These are phyloP conservation scores for Drosophila hamatofila DNA, from an alignment of 2,888 invertebrate genomes.

Conservation along the genomic window DNA sequence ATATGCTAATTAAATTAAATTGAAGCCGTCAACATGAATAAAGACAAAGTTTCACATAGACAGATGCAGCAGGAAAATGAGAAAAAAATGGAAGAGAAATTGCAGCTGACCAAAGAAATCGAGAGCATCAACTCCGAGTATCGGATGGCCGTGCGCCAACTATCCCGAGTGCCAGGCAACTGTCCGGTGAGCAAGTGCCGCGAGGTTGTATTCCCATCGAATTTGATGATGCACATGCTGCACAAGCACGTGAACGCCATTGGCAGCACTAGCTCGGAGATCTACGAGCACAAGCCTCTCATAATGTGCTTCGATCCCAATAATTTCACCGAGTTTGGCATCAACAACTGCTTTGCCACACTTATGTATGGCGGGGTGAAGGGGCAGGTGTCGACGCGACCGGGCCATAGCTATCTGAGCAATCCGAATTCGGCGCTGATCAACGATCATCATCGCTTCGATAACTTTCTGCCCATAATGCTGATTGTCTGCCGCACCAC, in stretches of 20 bases:
- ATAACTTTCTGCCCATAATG: conserved; percentile 47
- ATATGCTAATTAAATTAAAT: conserved; percentile 16
- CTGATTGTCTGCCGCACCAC: conserved; percentile 48
- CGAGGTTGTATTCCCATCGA: conserved; percentile 51
- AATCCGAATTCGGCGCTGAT: conserved; percentile 35
- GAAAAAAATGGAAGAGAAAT: conserved; percentile 31
- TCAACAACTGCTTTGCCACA: conserved; percentile 31
- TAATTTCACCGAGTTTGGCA: background rate
- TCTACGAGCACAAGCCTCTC: conserved; percentile 36
- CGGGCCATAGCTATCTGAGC: conserved; percentile 24
- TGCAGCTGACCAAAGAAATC: conserved; percentile 23
- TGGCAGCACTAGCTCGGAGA: background rate
- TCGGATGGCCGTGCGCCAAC: background rate
- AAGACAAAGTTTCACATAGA: background rate
- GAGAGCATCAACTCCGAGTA: background rate
- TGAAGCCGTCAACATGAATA: conserved; percentile 24
- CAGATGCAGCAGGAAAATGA: conserved; percentile 21
- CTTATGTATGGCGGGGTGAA: conserved; percentile 50
- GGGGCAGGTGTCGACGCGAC: conserved; percentile 7
- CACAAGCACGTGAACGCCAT: conserved; percentile 23
- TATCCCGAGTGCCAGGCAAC: conserved; percentile 35
- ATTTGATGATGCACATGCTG: conserved; percentile 48
- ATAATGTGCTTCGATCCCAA: conserved; percentile 40
- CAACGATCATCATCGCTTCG: conserved; percentile 13
- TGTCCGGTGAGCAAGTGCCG: conserved; percentile 41